These are phyloP conservation scores for Lasioglossum morio DNA, from an alignment of 2,888 invertebrate species.

Conservation along the genomic window DNA sequence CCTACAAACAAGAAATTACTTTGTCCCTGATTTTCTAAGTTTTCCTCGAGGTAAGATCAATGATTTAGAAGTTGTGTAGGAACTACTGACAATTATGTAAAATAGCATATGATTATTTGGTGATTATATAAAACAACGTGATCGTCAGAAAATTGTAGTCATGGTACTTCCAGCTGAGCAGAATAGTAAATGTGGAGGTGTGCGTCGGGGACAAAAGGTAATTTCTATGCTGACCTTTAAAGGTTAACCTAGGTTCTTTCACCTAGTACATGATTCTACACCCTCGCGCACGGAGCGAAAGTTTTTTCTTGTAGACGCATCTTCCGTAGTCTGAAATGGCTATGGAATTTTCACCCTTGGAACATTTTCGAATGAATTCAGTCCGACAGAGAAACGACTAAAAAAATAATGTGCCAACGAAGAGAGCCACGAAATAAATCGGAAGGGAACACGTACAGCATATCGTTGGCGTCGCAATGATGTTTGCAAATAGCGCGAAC, in stretches of 20 bases:
- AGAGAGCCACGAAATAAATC: not conserved
- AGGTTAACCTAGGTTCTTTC: constrained; percentile 9
- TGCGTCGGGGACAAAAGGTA: not conserved
- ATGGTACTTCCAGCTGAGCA: not conserved
- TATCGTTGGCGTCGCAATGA: not conserved
- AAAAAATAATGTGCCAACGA: not conserved
- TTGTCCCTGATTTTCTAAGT: not conserved
- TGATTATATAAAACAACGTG: not conserved
- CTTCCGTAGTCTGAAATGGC: not conserved
- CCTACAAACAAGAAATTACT: not conserved
- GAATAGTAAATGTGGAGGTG: not conserved
- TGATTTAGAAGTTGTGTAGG: too few relatives aligned
- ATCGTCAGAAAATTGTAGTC: not conserved
- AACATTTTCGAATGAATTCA: not conserved
- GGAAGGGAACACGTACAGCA: not conserved
- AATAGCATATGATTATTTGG: not conserved
- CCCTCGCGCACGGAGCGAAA: not conserved
- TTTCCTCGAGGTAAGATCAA: not conserved
- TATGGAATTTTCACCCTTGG: not conserved
- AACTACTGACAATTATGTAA: not conserved
- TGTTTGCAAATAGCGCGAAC: not conserved
- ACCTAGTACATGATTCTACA: not conserved
- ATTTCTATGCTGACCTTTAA: constrained; percentile 20
- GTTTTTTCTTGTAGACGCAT: not conserved
- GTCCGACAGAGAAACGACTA: not conserved